These are phyloP conservation scores for Dyspetes luteomarginatus DNA, from an alignment of 2,888 invertebrate genomes.

Conservation along the genomic window DNA sequence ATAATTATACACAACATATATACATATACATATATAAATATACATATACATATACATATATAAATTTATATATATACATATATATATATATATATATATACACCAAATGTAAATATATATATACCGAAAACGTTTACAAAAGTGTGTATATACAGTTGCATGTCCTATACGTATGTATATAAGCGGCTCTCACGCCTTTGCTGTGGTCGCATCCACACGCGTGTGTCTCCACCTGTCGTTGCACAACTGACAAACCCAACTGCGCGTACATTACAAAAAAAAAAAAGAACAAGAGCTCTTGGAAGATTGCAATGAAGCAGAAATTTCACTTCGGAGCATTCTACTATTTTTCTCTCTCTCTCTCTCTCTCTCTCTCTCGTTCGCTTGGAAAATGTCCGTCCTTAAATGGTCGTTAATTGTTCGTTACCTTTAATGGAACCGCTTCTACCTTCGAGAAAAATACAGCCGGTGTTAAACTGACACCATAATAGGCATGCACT, in stretches of 20 bases:
- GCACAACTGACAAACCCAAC: slow-evolving; percentile 23
- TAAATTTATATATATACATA: not conserved
- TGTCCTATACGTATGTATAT: slow-evolving; percentile 2
- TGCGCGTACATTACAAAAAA: not conserved
- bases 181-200: slow-evolving; percentile 18
- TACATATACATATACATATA: not conserved
- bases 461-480: not conserved
- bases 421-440: slow-evolving; percentile 14
- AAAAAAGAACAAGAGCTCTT: slow-evolving; percentile 6
- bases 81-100: not conserved
- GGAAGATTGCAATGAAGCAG: slow-evolving; percentile 4
- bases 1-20: too few species aligned
- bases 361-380: not conserved
- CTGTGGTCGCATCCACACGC: slow-evolving; percentile 14
- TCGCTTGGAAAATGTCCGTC: slow-evolving; percentile 30
- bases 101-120: not conserved
- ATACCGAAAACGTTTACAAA: not conserved
- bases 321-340: slow-evolving; percentile 34
- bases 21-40: too few species aligned
- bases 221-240: slow-evolving; percentile 61
- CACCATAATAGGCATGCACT: not conserved
- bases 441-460: not conserved
- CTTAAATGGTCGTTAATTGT: slow-evolving; percentile 58
- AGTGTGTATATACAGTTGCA: not conserved
- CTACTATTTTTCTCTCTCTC: not conserved